phyloP scores from a whole-genome alignment of 2,888 invertebrate genomes.

The Drosophila limbata region DNA sequence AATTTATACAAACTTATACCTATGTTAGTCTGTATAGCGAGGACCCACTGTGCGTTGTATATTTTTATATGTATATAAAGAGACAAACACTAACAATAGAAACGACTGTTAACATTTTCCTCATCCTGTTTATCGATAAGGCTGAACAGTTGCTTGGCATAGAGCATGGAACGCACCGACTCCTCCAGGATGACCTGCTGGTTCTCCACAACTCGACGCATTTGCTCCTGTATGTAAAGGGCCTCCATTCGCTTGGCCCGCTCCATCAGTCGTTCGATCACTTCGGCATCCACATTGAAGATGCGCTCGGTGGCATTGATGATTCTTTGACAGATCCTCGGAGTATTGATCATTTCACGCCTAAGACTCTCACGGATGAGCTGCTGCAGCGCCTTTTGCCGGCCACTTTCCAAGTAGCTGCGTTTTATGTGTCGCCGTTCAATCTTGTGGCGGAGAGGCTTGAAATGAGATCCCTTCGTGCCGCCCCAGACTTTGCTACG shows the following conservation, averaged over 20 bases:
- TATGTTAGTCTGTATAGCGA: not conserved
- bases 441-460: slow-evolving; percentile 51
- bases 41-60: slow-evolving; percentile 14
- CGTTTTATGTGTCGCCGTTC: slow-evolving; percentile 53
- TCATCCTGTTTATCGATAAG: slow-evolving; percentile 62
- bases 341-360: slow-evolving; percentile 33
- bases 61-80: slow-evolving; percentile 9
- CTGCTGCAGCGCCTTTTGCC: slow-evolving; percentile 32
- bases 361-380: slow-evolving; percentile 54
- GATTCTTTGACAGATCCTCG: slow-evolving; percentile 30
- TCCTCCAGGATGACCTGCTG: slow-evolving; percentile 69
- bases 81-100: slow-evolving; percentile 1
- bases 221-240: slow-evolving; percentile 66
- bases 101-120: slow-evolving; percentile 26
- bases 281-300: slow-evolving; percentile 48
- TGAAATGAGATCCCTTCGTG: slow-evolving; percentile 52
- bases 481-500: slow-evolving; percentile 46
- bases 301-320: slow-evolving; percentile 51
- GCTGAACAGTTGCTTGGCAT: slow-evolving; percentile 71
- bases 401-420: slow-evolving; percentile 56
- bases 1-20: slow-evolving; percentile 4
- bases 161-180: slow-evolving; percentile 72
- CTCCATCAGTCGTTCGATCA: slow-evolving; percentile 48
- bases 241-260: slow-evolving; percentile 72
- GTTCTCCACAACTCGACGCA: slow-evolving; percentile 54